Percentiles rank a stretch among this genome's conserved stretches.
Evolutionary conservation across 2,888 invertebrate genomes (phyloP).

Genomic region (Ernsta delagoae): DNA sequence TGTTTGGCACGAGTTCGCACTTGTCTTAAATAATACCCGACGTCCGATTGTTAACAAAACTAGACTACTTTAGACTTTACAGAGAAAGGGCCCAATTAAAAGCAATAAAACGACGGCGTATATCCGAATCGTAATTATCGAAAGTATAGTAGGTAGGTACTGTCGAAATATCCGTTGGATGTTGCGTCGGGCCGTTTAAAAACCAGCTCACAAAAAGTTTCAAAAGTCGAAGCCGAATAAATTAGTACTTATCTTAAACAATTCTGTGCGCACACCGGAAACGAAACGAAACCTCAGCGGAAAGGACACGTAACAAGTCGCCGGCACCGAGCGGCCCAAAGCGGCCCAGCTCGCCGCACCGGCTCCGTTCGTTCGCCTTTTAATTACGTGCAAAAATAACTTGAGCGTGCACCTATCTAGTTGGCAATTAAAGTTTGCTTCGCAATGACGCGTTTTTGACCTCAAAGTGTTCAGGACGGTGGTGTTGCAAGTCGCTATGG

Average conservation of each 20-base stretch:
- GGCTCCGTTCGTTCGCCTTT: constrained; percentile 22
- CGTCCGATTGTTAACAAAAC: no score
- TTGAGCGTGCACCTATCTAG: constrained; percentile 9
- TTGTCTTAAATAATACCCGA: not conserved
- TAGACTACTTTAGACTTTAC: not conserved
- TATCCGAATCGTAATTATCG: not conserved
- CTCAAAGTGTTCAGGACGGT: constrained; percentile 28
- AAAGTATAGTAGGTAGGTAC: constrained; percentile 1
- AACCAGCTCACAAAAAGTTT: constrained; percentile 29
- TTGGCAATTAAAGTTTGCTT: constrained; percentile 27
- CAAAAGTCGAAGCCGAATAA: constrained; percentile 28
- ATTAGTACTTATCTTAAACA: constrained; percentile 35
- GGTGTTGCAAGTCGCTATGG: constrained; percentile 35
- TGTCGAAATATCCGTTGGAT: constrained; percentile 11
- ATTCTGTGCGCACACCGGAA: constrained; percentile 34
- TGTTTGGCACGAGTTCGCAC: constrained; percentile 9
- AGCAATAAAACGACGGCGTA: not conserved
- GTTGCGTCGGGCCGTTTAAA: constrained; percentile 7
- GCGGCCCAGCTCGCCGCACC: constrained; percentile 5
- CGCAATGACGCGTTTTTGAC: constrained; percentile 35
- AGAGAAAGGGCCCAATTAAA: constrained; percentile 1
- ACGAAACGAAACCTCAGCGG: constrained; percentile 28
- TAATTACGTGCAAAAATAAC: constrained; percentile 22
- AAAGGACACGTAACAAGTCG: constrained; percentile 30
- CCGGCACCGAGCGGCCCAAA: not conserved